phyloP scores from a whole-genome alignment of 2,888 invertebrate species.

The Eudemis profundana region DNA sequence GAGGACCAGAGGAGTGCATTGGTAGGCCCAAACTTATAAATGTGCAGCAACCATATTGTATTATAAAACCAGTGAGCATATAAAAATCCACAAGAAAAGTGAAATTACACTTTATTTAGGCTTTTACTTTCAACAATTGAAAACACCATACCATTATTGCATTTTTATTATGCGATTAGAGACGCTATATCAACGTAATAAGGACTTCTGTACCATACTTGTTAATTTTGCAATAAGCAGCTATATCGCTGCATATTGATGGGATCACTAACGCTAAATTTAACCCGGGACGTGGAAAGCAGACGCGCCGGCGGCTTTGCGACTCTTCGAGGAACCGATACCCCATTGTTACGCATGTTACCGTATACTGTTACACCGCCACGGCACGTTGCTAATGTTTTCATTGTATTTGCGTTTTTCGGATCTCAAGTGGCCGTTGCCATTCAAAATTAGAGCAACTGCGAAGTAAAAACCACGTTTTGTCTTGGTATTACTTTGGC shows the following conservation, averaged over 20 bases:
- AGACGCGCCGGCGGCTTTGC: constrained; percentile 67
- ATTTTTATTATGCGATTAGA: neutral
- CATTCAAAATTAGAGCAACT: constrained; percentile 29
- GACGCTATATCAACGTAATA: neutral
- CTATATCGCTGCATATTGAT: constrained; percentile 58
- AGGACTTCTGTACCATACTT: neutral
- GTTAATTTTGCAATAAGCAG: neutral
- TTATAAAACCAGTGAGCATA: no score
- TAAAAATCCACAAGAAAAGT: no score
- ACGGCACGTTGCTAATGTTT: constrained; percentile 70
- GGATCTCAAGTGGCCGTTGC: constrained; percentile 51
- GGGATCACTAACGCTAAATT: constrained; percentile 83
- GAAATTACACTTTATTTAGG: no score
- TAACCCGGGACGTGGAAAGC: constrained; percentile 66
- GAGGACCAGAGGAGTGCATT: no score
- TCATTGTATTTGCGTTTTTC: constrained; percentile 62
- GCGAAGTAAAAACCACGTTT: no score
- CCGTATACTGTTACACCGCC: constrained; percentile 76
- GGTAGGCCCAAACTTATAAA: no score
- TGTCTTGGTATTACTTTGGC: no score
- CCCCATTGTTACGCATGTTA: constrained; percentile 81
- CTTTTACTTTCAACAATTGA: constrained; percentile 68
- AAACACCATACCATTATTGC: constrained; percentile 41
- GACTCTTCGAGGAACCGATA: constrained; percentile 75
- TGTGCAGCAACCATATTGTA: no score